phyloP scores from a whole-genome alignment of 2,888 invertebrate species.

The Drosophila meridiana region DNA sequence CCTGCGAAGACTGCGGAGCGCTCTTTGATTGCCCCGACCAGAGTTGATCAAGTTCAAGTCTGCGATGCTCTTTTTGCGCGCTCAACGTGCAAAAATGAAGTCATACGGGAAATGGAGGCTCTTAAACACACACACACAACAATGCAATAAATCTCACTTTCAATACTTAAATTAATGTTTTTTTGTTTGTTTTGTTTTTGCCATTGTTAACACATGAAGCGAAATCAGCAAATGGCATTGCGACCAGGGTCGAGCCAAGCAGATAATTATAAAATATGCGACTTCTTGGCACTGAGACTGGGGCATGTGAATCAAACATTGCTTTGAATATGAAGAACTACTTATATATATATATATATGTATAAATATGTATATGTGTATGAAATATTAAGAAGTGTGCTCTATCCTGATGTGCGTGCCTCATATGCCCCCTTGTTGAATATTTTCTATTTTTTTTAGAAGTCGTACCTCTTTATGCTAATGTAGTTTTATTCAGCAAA shows the following conservation, averaged over 20 bases:
- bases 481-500: no score
- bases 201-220: not conserved
- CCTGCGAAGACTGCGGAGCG: conserved; percentile 15
- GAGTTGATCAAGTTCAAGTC: conserved; percentile 19
- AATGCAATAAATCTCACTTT: conserved; percentile 28
- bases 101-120: conserved; percentile 40
- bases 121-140: conserved; percentile 5
- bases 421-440: no score
- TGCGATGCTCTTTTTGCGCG: conserved; percentile 6
- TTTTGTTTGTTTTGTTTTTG: not conserved
- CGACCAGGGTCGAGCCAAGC: not conserved
- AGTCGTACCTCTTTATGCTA: no score
- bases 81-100: conserved; percentile 44
- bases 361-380: not conserved
- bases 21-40: conserved; percentile 28
- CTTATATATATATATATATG: not conserved
- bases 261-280: not conserved
- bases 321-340: not conserved
- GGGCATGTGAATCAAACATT: not conserved
- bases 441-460: no score
- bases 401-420: no score
- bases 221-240: not conserved
- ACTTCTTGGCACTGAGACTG: not conserved
- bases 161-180: conserved; percentile 21
- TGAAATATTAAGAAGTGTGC: no score